Evolutionary conservation across 1,140 invertebrate species (phyloP), one percentile per base, ranked within the genome.

Genomic region (Pseudomyrmex dendroicus): DNA sequence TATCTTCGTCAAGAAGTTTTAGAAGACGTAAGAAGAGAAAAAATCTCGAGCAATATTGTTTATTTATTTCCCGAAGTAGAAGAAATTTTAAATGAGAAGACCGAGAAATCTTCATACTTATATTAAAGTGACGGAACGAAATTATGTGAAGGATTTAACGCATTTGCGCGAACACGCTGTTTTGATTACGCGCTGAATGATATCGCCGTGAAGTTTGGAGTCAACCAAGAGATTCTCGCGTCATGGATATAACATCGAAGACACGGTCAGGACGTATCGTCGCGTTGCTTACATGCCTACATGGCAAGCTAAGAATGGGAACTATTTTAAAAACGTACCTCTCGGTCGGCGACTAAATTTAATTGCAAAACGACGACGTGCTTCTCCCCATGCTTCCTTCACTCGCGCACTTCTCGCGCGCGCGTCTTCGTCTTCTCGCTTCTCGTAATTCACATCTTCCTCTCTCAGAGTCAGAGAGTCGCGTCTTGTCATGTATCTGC

Each of bases 321-420:
- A 88, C 84, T 70, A 89, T 83, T 89, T 88, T 89, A 88, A 86
- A 89, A 89, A 76, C 86, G 82, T 87, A 83, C 70, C 82, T 89
- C 77, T 89, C 82, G 84, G 82, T 89, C 84, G 84, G 62, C 20
- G 84, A 88, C 86, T 89, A 88, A 89, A 90, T 89, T 90, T 90
- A 89, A 90, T 90, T 89, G 84, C 82, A 89, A 89, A 89, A 89
- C 56, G 66, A 89, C 61, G 66, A 85, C 15, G 8, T 50, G 44
- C 63, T 20, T 59, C 56, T 57, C 15, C 22, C 35, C 54, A n/a
- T 67, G 73, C 15, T 17, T 61, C 54, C 54, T 50, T 59, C 54
- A 12, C 57, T 61, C 8, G 17, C 48, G 20, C 50, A 64, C 74
- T 68, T 57, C 52, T 54, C 25, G 25, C 25, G 25, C 25, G 35